Evolutionary conservation across 2,888 invertebrate genomes (phyloP).

Genomic region (Protophormia terraenovae): DNA sequence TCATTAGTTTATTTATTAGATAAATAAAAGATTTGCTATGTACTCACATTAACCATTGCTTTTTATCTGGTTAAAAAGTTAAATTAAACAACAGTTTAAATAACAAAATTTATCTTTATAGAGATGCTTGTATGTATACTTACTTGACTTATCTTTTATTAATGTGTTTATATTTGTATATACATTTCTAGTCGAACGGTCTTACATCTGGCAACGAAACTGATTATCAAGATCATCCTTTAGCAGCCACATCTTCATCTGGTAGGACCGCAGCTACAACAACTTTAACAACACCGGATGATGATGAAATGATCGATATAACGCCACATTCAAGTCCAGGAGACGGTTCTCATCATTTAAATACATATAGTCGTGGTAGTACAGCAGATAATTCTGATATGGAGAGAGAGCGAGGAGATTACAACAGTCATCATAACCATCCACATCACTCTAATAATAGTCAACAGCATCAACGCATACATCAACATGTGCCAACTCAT

Average conservation of each 20-base stretch:
- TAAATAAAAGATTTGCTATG: neutral
- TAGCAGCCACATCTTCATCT: conserved; percentile 72
- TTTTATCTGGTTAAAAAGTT: neutral
- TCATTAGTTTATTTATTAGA: neutral
- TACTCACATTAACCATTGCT: neutral
- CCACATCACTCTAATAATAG: conserved; percentile 70
- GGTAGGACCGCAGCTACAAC: conserved; percentile 71
- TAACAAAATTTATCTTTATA: neutral
- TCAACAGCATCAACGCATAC: conserved; percentile 69
- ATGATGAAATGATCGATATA: conserved; percentile 87
- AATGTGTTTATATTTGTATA: neutral
- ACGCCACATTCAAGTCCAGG: conserved; percentile 82
- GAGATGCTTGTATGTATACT: neutral
- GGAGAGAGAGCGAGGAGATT: conserved; percentile 74
- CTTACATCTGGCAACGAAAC: conserved; percentile 71
- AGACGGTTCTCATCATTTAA: conserved; percentile 73
- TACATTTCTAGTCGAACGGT: conserved; percentile 79
- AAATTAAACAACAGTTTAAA: neutral
- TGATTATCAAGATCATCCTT: conserved; percentile 74
- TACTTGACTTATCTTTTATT: neutral
- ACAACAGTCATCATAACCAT: conserved; percentile 67
- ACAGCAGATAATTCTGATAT: conserved; percentile 76
- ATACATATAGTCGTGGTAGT: conserved; percentile 70
- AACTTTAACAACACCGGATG: conserved; percentile 80
- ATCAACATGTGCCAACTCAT: conserved; percentile 80